Evolutionary conservation across 2,888 invertebrate genomes (phyloP), one percentile per base, ranked within the genome.

Genomic region (Barypeithes pellucidus): DNA sequence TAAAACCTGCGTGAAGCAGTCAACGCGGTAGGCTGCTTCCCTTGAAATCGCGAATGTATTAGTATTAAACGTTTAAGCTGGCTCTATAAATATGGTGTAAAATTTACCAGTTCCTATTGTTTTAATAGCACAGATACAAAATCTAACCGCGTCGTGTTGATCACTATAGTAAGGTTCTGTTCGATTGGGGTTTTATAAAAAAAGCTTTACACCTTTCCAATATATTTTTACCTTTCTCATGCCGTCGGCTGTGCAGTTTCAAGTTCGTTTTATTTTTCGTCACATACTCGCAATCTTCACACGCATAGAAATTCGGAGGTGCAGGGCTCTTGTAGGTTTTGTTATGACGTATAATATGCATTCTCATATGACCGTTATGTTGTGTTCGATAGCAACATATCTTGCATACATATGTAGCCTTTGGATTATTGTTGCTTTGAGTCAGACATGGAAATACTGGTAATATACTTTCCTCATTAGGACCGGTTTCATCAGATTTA

Each of bases 351-450:
- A 43, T 7, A 16, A 43, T 16, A 5, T 43, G 43, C 3, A 43
- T 16, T 16, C 43, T 43, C 43, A 43, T 43, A n/a, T 16, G 43
- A 16, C 43, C 43, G 7, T 1, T n/a, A 5, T 43, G 43, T 12
- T 14, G 43, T 43, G 43, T 43, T 43, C 43, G 14, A 43, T 43
- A 43, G 43, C 43, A 14, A 43, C 43, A 43, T 43, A 43, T 8
- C 14, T 7, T 8, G 8, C 43, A 43, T 7, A 43, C 2, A 14
- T 16, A 16, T 16, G 7, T 43, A 16, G 43, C 7, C 43, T 43
- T 43, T 2, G 43, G 43, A n/a, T 8, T n/a, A 8, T 43, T 16
- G n/a, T 16, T 14, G 4, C 5, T 1, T 16, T 16, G 43, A 16
- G 43, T 43, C 4, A 8, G 3, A n/a, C 14, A 16, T 16, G 16